Percentiles rank a stretch among this genome's conserved stretches.
phyloP scores from a whole-genome alignment of 2,888 invertebrate species.

The Aricia artaxerxes region DNA sequence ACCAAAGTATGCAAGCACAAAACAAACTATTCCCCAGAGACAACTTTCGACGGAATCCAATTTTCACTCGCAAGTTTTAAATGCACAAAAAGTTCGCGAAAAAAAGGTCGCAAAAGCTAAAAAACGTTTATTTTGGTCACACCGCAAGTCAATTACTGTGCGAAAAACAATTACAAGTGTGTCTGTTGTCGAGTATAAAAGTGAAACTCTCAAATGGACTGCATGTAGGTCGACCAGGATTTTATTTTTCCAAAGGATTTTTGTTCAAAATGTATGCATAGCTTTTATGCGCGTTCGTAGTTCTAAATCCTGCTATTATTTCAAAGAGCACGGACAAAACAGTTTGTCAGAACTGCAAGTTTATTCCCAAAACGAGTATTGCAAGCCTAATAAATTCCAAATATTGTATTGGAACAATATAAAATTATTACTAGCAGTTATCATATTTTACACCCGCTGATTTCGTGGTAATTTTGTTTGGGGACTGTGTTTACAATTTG shows the following conservation, averaged over 20 bases:
- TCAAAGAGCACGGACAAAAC: too few species aligned
- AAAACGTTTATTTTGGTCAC: constrained; percentile 63
- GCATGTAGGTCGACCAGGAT: constrained; percentile 19
- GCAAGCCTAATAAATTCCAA: constrained; percentile 44
- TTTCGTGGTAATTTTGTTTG: constrained; percentile 7
- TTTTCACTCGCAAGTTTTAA: neutral
- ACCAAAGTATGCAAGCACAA: neutral
- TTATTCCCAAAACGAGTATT: neutral
- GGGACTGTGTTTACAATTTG: neutral
- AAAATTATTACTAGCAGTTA: constrained; percentile 44
- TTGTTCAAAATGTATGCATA: constrained; percentile 6
- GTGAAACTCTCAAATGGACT: constrained; percentile 16
- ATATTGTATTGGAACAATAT: constrained; percentile 43
- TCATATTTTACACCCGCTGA: constrained; percentile 40
- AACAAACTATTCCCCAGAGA: neutral
- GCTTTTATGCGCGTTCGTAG: neutral
- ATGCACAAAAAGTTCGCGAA: constrained; percentile 31
- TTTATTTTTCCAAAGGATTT: neutral
- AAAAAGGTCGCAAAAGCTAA: constrained; percentile 20
- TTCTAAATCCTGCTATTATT: too few species aligned
- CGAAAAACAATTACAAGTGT: constrained; percentile 71
- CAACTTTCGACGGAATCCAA: neutral
- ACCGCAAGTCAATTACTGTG: constrained; percentile 72
- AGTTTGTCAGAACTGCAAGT: neutral
- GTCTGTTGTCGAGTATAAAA: constrained; percentile 49